Evolutionary conservation across 2,113 vertebrate genomes (phyloP).

Genomic region (Colius striatus): DNA sequence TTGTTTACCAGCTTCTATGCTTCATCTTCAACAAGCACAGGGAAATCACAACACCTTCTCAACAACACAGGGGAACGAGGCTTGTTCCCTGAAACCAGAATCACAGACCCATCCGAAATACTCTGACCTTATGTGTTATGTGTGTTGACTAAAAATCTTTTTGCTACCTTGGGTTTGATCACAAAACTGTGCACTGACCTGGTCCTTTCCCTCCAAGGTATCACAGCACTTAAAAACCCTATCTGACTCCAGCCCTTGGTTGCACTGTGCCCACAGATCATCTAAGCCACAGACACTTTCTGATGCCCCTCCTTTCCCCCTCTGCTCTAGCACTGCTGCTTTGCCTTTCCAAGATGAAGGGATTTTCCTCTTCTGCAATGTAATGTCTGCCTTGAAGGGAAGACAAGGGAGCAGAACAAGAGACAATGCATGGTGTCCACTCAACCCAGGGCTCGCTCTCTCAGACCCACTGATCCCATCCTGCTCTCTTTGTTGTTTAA

Average conservation of each 20-base stretch:
- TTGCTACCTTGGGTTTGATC: neutral
- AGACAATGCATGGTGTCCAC: rapidly evolving
- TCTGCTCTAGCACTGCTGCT: neutral
- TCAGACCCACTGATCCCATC: neutral
- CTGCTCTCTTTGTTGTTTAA: neutral
- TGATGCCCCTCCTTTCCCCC: neutral
- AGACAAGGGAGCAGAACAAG: neutral
- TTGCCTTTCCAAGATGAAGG: neutral
- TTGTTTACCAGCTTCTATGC: neutral
- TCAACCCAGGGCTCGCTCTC: neutral
- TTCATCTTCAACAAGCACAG: neutral
- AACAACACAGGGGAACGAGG: neutral
- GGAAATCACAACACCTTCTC: neutral
- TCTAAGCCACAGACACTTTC: neutral
- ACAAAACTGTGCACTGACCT: neutral
- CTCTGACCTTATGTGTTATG: neutral
- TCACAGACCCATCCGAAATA: neutral
- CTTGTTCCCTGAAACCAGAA: neutral
- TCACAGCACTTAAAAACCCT: neutral
- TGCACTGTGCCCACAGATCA: neutral
- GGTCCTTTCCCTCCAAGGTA: neutral
- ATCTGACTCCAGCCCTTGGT: neutral
- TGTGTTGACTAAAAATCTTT: neutral
- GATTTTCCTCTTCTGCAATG: neutral
- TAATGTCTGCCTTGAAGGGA: neutral